Conservation (phyloP, 2,113 vertebrate species). For the Hiodon alosoides region DNA sequence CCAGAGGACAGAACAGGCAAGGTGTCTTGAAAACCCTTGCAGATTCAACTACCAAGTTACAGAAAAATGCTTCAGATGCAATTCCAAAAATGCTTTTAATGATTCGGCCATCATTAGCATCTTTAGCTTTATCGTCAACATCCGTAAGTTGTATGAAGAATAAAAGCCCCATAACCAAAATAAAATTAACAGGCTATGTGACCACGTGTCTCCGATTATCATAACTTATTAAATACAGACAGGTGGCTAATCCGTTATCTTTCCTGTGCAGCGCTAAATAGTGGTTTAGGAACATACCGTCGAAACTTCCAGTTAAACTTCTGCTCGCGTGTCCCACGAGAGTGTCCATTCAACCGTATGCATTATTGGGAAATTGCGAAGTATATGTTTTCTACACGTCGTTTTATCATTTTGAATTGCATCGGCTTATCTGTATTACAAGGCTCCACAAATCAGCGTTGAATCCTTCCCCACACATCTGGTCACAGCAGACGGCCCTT, state of each 20-base stretch:
- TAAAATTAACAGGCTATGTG: neutral
- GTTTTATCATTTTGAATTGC: slow-evolving; percentile 32
- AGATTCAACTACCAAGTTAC: neutral
- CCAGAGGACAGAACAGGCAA: neutral
- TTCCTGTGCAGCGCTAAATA: slow-evolving; percentile 23
- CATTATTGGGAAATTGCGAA: neutral
- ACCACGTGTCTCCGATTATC: neutral
- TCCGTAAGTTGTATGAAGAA: neutral
- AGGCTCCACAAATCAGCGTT: slow-evolving; percentile 1
- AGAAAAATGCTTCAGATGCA: neutral
- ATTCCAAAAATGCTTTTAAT: neutral
- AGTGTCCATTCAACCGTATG: slow-evolving; percentile 22
- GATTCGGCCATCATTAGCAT: neutral
- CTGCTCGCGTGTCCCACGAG: slow-evolving; percentile 19
- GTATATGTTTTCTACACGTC: slow-evolving; percentile 15
- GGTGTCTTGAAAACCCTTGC: neutral
- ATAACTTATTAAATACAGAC: neutral
- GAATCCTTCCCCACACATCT: neutral
- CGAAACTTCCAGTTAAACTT: slow-evolving; percentile 50
- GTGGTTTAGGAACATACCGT: slow-evolving; percentile 39
- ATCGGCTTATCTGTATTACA: slow-evolving; percentile 33
- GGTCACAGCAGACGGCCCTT: neutral
- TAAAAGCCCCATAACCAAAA: neutral
- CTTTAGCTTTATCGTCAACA: neutral
- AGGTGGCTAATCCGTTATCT: slow-evolving; percentile 20